Base-by-base conservation (phyloP, 2,797 vertebrate species). In the Cottoperca gobio region DNA sequence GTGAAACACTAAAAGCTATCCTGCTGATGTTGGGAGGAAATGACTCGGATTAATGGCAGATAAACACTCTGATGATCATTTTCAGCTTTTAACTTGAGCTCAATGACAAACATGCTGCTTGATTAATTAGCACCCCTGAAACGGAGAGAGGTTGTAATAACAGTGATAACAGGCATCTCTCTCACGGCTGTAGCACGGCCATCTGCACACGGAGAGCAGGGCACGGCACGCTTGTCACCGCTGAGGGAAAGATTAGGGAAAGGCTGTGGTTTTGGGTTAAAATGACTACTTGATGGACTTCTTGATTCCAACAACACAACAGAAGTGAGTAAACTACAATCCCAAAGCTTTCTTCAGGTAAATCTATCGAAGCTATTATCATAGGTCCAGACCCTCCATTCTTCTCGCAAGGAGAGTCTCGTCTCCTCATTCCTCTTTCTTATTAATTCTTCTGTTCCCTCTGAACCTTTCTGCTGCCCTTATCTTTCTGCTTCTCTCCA, bases 81-180 rank as follows among this genome's bases (percentile, higher is more conserved):
- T 80, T 71, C 45, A 73, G 86, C 78, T 79, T 86, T 85, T 81
- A 85, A 81, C 84, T 82, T 45, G 2, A 21, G 57, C 79, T 76
- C 55, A 40, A 59, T 62, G 60, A 75, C 77, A 79, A 69, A 62
- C 43, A 53, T 58, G 59, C 63, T 62, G 82, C 71, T 80, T 73
- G 61, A 81, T 84, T 84, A 81, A 86, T 86, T 77, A 84, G 75
- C 61, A 65, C 74, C 48, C 43, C 5, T 70, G 60, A 78, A 73
- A 85, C 37, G 5, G 50, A 66, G 69, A 46, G 55, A 63, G 70
- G 23, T 11, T 49, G 39, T 43, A 50, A 79, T 68, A 73, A 74
- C 53, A 73, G 39, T 23, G 53, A 78, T 43, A 52, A 57, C 31
- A 69, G 55, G 12, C 70, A n/a, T 66, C 43, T 59, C 61, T 62